Base-by-base conservation (phyloP, 2,113 vertebrate genomes). In the Orcinus orca region DNA sequence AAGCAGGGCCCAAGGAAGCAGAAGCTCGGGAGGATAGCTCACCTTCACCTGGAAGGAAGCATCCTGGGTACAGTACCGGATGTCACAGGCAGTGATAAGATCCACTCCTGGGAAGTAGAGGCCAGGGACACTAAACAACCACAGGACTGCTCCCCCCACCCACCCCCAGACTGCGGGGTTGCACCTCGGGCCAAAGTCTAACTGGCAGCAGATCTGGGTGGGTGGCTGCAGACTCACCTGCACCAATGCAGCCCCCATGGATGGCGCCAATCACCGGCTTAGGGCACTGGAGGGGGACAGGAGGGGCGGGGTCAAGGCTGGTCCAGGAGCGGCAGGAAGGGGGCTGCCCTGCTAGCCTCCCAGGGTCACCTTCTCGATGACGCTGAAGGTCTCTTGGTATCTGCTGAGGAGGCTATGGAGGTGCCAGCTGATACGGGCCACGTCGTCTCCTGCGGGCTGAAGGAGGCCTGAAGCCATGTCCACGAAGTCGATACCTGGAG, bases 31-130 rank as follows among this genome's bases (percentile, higher is more conserved):
- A 60, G 29, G 31, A 25, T 5, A 65, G 2, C 98, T 92, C 86
- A 99, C 99, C 99, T 99, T 99, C 17, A 99, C 98, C 97, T 99
- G 99, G 98, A 99, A 99, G 98, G 98, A 99, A 38, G 99, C 99
- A 21, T 99, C 99, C 98, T 99, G 99, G 1, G 99, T 98, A 58
- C 99, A 99, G 82, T 99, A 98, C 0, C 99, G 99, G n/a, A 99
- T 99, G 88, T 99, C 99, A 44, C 99, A 99, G 96, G 99, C 99
- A 0, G 99, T 99, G 93, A 99, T 97, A 79, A 99, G 98, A 95
- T 99, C 99, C 8, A 99, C 98, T 1, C 99, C 99, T 99, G 96
- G 70, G 23, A 62, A 38, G 58, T 0, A 62, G 77, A 96, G n/a
- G 70, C 23, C 63, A 23, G 63, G 62, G 15, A 58, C 13, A 15